Evolutionary conservation across 2,797 vertebrate genomes (phyloP).

Genomic region (Pseudochirops corinnae): DNA sequence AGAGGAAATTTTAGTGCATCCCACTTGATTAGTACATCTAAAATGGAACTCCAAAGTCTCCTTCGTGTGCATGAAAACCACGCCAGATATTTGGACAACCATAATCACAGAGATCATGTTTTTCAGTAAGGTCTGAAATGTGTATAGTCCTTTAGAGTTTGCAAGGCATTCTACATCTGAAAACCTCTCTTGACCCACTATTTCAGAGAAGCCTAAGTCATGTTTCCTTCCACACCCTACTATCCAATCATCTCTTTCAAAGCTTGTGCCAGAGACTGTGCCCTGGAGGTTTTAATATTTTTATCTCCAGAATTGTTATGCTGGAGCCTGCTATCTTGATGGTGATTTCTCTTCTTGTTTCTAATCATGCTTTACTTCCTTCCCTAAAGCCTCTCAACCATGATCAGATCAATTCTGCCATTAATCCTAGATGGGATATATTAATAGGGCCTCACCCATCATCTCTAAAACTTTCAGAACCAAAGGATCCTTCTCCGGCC

Average conservation of each 20-base stretch:
- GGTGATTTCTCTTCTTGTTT: neutral
- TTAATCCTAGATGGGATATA: neutral
- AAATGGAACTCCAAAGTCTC: neutral
- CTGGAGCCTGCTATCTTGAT: neutral
- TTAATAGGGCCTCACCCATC: neutral
- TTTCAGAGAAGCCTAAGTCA: neutral
- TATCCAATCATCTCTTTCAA: neutral
- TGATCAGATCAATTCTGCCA: neutral
- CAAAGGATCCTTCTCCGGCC: neutral
- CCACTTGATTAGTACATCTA: neutral
- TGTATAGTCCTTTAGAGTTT: neutral
- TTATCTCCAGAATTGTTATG: neutral
- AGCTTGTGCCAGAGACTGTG: neutral
- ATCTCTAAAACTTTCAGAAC: neutral
- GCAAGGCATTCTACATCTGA: neutral
- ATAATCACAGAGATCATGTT: neutral
- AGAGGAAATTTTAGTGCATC: neutral
- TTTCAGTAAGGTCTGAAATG: neutral
- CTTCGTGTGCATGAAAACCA: neutral
- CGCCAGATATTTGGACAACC: neutral
- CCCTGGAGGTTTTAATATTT: neutral
- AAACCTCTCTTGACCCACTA: neutral
- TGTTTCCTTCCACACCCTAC: neutral
- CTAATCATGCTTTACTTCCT: neutral
- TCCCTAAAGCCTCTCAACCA: neutral